Evolutionary conservation across 2,113 vertebrate species (phyloP).

Genomic region (Hyla sarda): DNA sequence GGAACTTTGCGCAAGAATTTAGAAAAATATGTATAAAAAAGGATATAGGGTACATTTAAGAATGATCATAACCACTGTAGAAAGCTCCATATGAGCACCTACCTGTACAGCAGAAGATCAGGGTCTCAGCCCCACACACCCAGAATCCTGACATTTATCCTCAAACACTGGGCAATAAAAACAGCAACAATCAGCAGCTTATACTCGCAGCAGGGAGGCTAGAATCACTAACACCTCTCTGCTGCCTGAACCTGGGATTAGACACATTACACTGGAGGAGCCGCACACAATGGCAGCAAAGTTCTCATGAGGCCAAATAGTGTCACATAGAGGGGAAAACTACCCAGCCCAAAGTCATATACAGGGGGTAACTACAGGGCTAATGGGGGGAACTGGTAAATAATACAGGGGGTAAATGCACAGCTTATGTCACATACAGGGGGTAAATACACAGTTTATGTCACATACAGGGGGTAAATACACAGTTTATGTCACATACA

Average conservation of each 20-base stretch:
- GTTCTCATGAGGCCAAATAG: constrained; percentile 72
- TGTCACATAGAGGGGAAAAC: background rate
- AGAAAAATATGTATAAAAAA: no score
- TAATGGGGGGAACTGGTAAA: background rate
- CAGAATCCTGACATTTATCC: background rate
- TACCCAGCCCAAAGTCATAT: background rate
- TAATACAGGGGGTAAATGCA: background rate
- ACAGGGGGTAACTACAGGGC: background rate
- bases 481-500: no score
- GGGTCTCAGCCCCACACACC: background rate
- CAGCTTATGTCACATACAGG: background rate
- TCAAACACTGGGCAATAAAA: background rate
- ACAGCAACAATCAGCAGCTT: constrained; percentile 1
- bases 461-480: no score
- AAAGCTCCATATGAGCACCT: background rate
- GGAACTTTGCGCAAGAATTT: no score
- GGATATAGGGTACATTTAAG: no score
- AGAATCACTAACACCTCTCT: background rate
- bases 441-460: background rate
- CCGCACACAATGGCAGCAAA: constrained; percentile 62
- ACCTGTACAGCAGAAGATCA: background rate
- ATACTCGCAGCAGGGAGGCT: background rate
- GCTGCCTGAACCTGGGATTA: background rate
- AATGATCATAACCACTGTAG: no score
- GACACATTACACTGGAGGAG: background rate